phyloP scores from a whole-genome alignment of 2,797 vertebrate genomes.

The Danionella dracula region DNA sequence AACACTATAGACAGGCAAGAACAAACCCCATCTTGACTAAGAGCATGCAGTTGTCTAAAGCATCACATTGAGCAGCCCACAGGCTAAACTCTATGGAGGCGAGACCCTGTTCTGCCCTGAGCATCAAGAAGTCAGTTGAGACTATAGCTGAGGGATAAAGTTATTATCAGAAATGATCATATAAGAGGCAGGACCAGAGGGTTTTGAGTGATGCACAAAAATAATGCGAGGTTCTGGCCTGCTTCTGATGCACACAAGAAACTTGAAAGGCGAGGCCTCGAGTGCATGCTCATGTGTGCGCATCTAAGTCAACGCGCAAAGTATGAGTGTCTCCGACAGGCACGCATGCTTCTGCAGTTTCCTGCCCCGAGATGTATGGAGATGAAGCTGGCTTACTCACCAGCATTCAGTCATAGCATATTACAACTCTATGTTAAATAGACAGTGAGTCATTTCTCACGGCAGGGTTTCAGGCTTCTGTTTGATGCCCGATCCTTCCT shows the following conservation, averaged over 20 bases:
- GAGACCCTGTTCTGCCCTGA: background rate
- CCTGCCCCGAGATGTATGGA: background rate
- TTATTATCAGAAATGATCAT: slow-evolving; percentile 4
- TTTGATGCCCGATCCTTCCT: background rate
- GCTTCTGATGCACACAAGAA: background rate
- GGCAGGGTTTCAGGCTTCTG: background rate
- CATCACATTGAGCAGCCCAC: background rate
- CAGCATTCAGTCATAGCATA: slow-evolving; percentile 23
- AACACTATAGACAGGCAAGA: too few species aligned
- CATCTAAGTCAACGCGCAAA: background rate
- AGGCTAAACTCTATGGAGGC: background rate
- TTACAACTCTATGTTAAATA: slow-evolving; percentile 18
- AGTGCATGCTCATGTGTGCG: slow-evolving; percentile 2
- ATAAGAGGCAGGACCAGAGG: background rate
- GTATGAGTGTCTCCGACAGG: slow-evolving; percentile 3
- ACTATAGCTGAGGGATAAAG: slow-evolving; percentile 4
- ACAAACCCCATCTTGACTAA: too few species aligned
- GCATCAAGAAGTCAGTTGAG: background rate
- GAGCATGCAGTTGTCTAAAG: too few species aligned
- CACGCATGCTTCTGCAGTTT: background rate
- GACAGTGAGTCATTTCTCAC: slow-evolving; percentile 24
- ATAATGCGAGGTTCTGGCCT: background rate
- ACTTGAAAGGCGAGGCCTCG: slow-evolving; percentile 2
- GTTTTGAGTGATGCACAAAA: background rate
- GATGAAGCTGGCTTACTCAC: slow-evolving; percentile 26